Percentiles rank a stretch among this genome's conserved stretches.
Evolutionary conservation across 2,113 vertebrate genomes (phyloP).

Genomic region (Atherinomorus stipes): DNA sequence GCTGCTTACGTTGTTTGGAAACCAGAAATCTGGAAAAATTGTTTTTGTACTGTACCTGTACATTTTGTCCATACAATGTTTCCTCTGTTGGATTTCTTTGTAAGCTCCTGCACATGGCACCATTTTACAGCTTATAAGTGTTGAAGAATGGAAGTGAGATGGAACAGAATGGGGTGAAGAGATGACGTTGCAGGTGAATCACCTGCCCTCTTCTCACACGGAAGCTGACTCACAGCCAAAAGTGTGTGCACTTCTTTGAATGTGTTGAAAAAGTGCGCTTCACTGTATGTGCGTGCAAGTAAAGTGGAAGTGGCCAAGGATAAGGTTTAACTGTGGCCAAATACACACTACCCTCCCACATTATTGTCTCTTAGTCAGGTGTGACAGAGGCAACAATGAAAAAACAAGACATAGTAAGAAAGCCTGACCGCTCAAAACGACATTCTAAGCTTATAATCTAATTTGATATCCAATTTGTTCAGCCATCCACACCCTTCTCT

Average conservation of each 20-base stretch:
- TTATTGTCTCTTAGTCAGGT: conserved; percentile 55
- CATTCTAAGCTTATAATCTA: conserved; percentile 57
- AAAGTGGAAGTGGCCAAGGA: conserved; percentile 50
- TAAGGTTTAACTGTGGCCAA: conserved; percentile 39
- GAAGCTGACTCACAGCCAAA: conserved; percentile 29
- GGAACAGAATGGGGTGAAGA: conserved; percentile 12
- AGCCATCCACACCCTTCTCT: conserved; percentile 20
- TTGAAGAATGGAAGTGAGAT: conserved; percentile 30
- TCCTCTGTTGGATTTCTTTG: conserved; percentile 6
- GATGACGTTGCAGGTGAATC: conserved; percentile 38
- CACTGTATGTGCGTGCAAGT: conserved; percentile 14
- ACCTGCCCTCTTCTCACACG: conserved; percentile 27
- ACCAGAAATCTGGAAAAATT: conserved; percentile 3
- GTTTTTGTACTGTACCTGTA: background rate
- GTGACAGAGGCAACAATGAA: conserved; percentile 34
- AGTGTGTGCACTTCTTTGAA: conserved; percentile 1
- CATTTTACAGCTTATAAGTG: background rate
- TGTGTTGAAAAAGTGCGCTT: background rate
- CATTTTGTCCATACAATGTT: conserved; percentile 16
- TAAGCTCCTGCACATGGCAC: conserved; percentile 10
- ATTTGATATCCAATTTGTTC: conserved; percentile 68
- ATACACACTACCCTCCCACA: conserved; percentile 42
- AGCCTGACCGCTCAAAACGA: conserved; percentile 54
- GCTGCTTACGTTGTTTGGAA: conserved; percentile 8
- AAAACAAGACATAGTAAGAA: conserved; percentile 40